phyloP scores from a whole-genome alignment of 2,797 vertebrate genomes.

The Pipistrellus pygmaeus region DNA sequence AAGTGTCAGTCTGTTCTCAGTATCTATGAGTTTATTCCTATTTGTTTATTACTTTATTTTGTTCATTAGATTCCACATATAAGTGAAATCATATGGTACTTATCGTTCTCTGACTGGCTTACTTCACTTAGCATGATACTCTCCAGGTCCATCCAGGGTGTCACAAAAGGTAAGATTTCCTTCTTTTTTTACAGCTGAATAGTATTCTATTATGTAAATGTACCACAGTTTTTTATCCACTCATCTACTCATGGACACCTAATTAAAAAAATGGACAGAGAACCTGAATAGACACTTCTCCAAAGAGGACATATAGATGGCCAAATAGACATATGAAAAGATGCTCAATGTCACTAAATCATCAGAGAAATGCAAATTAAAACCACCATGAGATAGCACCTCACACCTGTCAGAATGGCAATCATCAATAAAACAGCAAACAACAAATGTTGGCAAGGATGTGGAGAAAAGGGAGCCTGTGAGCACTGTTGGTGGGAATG shows the following conservation, averaged over 20 bases:
- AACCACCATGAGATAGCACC: background rate
- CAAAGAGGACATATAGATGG: background rate
- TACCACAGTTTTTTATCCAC: background rate
- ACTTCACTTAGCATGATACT: background rate
- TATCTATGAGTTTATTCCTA: background rate
- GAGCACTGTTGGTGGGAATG: background rate
- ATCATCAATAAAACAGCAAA: background rate
- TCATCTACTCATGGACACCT: background rate
- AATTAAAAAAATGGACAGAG: background rate
- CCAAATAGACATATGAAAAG: background rate
- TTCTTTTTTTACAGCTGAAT: background rate
- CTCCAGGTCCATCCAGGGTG: background rate
- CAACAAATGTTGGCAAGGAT: background rate
- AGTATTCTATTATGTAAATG: background rate
- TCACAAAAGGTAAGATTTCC: background rate
- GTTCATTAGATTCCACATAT: background rate
- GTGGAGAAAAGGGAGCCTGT: background rate
- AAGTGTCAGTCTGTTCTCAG: background rate
- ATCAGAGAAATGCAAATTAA: background rate
- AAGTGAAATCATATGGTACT: background rate
- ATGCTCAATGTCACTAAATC: background rate
- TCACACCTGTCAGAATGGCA: background rate
- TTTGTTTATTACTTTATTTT: background rate
- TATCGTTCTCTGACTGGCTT: background rate
- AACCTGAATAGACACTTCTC: background rate